Base-by-base conservation (phyloP, 2,113 vertebrate genomes). In the Petromus typicus region DNA sequence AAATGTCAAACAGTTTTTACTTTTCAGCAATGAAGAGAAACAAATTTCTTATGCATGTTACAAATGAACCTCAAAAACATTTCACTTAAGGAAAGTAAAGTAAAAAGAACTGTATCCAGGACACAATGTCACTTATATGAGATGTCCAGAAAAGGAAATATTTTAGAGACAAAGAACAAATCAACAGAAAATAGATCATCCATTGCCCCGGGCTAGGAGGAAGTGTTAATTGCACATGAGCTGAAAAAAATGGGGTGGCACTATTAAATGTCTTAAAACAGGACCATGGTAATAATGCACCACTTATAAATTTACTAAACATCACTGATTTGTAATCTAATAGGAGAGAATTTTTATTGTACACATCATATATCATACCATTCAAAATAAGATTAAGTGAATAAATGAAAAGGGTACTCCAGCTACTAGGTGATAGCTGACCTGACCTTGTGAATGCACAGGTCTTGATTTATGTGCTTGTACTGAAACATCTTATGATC, bases 101-200 rank as follows among this genome's bases (percentile, higher is more conserved):
- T 81, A 2, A n/a, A 90, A 86, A 92, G 64, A 20, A 59, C 20
- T 48, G n/a, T n/a, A 18, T 32, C 40, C 57, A 37, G 5, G 48
- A 7, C 34, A 66, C 27, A 81, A 90, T 90, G 90, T 71, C 20
- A 93, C 16, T 90, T 67, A 86, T 34, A 40, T 57, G 59, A 90
- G 81, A 43, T 48, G 17, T 73, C 34, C 32, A 66, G 43, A 85
- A 64, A 93, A 90, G 22, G 16, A 16, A 75, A 66, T 57, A 32
- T 64, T 90, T 90, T 67, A 93, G n/a, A 88, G 11, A 83, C 61
- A 79, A 88, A 90, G 87, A 61, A 22, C 20, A 78, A 69, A 91
- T 83, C 32, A 71, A 25, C 27, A 34, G 37, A 79, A 82, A 67
- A 37, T 61, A 86, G 34, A 59, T 61, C n/a, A 57, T 16, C 45